Evolutionary conservation across 2,888 invertebrate species (phyloP).

Genomic region (Bursaphelenchus okinawaensis): DNA sequence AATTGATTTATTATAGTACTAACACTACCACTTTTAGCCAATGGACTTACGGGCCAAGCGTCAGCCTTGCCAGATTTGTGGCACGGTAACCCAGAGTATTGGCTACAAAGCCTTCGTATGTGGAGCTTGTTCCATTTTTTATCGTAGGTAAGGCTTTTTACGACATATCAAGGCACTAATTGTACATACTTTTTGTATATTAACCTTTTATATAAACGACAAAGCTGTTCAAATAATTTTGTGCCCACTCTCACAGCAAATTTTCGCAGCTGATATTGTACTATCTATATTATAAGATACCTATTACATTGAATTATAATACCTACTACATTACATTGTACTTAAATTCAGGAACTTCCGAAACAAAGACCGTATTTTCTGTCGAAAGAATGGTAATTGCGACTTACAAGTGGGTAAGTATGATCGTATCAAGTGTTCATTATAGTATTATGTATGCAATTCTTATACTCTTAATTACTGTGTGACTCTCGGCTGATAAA

Average conservation of each 20-base stretch:
- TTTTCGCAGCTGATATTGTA: neutral
- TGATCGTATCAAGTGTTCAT: no score
- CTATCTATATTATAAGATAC: no score
- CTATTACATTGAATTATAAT: no score
- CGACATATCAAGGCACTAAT: no score
- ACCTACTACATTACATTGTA: no score
- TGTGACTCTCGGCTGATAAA: no score
- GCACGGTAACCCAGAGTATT: neutral
- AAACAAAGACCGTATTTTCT: constrained; percentile 1
- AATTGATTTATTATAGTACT: no score
- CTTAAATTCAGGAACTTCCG: constrained; percentile 8
- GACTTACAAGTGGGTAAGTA: neutral
- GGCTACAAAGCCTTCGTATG: constrained; percentile 15
- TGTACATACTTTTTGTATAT: no score
- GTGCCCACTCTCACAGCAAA: neutral
- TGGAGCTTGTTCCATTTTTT: constrained; percentile 13
- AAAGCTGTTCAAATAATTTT: neutral
- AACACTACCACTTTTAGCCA: no score
- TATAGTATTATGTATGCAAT: neutral
- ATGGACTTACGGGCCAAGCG: constrained; percentile 5
- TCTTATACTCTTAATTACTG: neutral
- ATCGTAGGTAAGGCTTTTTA: neutral
- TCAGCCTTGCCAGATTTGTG: constrained; percentile 8
- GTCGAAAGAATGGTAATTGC: constrained; percentile 1
- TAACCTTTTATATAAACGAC: no score